Conservation (phyloP, 2,113 vertebrate species). For the Hippopotamus amphibius region DNA sequence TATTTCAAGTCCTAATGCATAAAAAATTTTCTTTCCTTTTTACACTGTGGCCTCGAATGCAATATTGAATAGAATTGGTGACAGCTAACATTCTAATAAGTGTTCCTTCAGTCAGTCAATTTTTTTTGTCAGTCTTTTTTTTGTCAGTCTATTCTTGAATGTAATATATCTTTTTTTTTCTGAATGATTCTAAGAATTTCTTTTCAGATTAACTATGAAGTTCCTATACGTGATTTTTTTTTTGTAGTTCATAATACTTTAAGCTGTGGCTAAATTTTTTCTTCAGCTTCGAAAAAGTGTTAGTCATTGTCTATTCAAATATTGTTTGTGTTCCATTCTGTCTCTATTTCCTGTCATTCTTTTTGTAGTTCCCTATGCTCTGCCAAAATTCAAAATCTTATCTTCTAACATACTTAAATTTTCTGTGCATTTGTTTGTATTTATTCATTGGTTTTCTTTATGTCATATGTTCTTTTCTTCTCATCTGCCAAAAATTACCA, state of each 20-base stretch:
- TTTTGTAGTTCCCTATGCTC: not conserved
- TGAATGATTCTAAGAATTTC: no score
- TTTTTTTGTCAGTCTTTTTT: not conserved
- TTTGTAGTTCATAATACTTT: not conserved
- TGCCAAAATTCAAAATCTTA: no score
- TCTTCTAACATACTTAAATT: not conserved
- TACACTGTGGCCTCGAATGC: not conserved
- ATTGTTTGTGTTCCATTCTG: not conserved
- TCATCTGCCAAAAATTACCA: not conserved
- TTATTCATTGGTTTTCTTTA: not conserved
- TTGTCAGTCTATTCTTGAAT: not conserved
- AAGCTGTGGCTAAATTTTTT: not conserved
- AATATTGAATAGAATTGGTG: not conserved
- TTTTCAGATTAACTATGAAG: not conserved
- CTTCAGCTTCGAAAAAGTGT: not conserved
- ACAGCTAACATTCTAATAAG: not conserved
- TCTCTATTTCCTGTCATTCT: not conserved
- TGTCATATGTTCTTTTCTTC: not conserved
- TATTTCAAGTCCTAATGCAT: not conserved
- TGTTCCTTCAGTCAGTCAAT: not conserved
- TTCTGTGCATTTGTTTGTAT: not conserved
- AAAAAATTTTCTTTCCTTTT: not conserved
- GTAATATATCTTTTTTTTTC: not conserved
- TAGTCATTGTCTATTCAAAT: not conserved
- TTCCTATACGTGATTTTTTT: not conserved